phyloP scores from a whole-genome alignment of 2,797 vertebrate species.

The Cuculus canorus region DNA sequence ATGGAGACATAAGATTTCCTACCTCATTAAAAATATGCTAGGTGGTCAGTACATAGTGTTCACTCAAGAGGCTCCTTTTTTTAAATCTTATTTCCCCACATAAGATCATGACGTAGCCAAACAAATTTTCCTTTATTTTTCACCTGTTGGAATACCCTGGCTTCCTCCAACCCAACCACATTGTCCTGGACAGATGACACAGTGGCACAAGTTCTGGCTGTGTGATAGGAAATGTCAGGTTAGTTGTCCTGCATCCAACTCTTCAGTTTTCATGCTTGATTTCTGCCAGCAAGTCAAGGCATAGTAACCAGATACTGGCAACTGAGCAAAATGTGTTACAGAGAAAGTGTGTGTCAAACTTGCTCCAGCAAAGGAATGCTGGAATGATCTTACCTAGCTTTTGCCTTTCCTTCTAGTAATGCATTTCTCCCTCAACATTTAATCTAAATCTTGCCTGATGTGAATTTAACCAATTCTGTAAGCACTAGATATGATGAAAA shows the following conservation, averaged over 20 bases:
- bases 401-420: not conserved
- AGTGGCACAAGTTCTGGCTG: not conserved
- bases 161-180: not conserved
- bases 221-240: not conserved
- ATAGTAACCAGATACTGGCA: not conserved
- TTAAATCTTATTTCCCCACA: not conserved
- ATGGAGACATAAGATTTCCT: not conserved
- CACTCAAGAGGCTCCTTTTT: not conserved
- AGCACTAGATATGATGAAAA: not conserved
- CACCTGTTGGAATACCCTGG: not conserved
- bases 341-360: not conserved
- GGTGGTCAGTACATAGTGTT: not conserved
- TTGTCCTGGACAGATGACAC: not conserved
- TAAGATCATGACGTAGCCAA: not conserved
- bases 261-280: not conserved
- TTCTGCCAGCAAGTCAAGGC: not conserved
- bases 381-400: not conserved
- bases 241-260: not conserved
- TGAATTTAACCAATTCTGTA: not conserved
- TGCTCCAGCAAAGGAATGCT: not conserved
- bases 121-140: not conserved
- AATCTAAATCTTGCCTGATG: not conserved
- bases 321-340: not conserved
- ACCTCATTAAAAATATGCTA: not conserved
- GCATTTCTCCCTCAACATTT: accelerated